Evolutionary conservation across 2,113 vertebrate genomes (phyloP).

Genomic region (Pogona vitticeps): DNA sequence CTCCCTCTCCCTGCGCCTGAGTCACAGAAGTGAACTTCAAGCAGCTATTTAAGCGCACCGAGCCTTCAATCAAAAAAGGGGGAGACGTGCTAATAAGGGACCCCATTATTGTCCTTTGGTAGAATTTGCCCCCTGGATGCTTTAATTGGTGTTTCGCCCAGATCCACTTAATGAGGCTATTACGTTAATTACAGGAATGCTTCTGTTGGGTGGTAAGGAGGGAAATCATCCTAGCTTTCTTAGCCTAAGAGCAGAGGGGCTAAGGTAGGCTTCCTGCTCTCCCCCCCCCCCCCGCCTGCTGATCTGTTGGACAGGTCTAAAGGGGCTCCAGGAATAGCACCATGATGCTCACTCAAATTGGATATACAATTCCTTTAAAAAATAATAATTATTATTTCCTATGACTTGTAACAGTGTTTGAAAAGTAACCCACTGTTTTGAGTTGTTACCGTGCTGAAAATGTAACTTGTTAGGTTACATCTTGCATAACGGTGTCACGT

Average conservation of each 20-base stretch:
- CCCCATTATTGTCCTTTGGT: slow-evolving; percentile 21
- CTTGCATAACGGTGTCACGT: no score
- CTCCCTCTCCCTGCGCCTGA: background rate
- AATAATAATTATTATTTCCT: no score
- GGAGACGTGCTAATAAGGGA: background rate
- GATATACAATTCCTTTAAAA: no score
- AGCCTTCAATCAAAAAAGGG: slow-evolving; percentile 13
- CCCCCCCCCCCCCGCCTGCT: no score
- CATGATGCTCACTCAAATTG: no score
- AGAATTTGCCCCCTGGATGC: slow-evolving; percentile 31
- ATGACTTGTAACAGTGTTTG: no score
- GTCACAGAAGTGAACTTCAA: slow-evolving; percentile 6
- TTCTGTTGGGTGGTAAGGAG: background rate
- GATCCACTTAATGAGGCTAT: slow-evolving; percentile 44
- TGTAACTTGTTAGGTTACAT: no score
- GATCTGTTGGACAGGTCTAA: background rate
- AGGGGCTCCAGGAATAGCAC: no score
- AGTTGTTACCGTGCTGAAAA: no score
- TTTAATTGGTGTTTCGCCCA: slow-evolving; percentile 46
- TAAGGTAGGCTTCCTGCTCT: no score
- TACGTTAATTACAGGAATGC: slow-evolving; percentile 46
- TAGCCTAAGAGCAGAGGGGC: background rate
- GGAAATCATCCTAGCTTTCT: background rate
- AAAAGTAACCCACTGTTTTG: no score
- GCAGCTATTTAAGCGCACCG: slow-evolving; percentile 21